Evolutionary conservation across 2,888 invertebrate genomes (phyloP), one percentile per base, ranked within the genome.

Genomic region (Fragum fragum): DNA sequence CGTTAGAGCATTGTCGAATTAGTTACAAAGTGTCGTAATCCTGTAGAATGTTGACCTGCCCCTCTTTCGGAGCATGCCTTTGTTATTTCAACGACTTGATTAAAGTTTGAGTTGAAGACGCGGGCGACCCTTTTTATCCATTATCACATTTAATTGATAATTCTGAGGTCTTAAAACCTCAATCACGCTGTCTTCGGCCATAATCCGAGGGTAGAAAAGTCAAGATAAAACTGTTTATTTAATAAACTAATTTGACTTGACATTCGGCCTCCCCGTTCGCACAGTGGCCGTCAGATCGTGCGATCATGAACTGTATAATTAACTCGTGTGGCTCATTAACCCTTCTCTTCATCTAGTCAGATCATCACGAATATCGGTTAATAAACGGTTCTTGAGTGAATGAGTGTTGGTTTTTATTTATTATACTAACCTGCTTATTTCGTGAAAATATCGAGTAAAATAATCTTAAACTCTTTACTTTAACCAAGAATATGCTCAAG

Each of bases 171-270:
- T 61, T 29, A 61, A 61, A 61, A 28, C 61, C 61, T 61, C 61
- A 28, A 28, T 61, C 61, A 32, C 18, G 23, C 32, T 26, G 61
- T 61, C 61, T 61, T 61, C 61, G 18, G 32, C 18, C 61, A 61
- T 61, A 57, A 57, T 57, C 47, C 57, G 57, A 23, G 23, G 21
- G 23, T 57, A 57, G 57, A 42, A 59, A 32, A 73, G 82, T 78
- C 82, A 76, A 71, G 78, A 76, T 73, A 70, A 82, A 79, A 79
- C 75, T 75, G 79, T 82, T 79, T 72, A 79, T 79, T 82, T 63
- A 76, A 82, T 82, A 78, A 82, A 82, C 75, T 74, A 47, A 23
- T 61, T 61, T 61, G 26, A 23, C 61, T 61, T 32, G 61, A 61
- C 61, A 23, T 61, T 61, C 14, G 23, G 11, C 28, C 29, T 32